A percentile compares a stretch with the other conserved stretches of the same genome.
Evolutionary conservation across 2,113 vertebrate genomes (phyloP).

Genomic region (Cnemophilus loriae): DNA sequence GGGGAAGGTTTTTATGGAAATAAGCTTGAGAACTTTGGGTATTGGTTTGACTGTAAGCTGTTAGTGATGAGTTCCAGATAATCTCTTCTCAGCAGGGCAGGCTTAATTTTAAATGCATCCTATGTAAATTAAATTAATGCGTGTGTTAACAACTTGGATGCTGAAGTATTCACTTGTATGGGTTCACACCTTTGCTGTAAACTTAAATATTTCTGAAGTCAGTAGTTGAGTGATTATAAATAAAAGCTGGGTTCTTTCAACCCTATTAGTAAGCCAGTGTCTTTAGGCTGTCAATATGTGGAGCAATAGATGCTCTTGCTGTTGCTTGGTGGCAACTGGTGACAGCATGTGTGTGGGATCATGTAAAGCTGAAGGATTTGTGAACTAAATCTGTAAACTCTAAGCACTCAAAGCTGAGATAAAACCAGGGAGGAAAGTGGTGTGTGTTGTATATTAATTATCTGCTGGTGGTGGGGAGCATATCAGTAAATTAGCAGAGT

Average conservation of each 20-base stretch:
- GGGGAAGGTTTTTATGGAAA: neutral
- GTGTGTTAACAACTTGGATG: neutral
- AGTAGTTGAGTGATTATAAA: neutral
- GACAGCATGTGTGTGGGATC: neutral
- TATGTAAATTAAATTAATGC: neutral
- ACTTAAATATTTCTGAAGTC: neutral
- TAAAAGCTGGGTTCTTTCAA: neutral
- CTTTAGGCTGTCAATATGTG: neutral
- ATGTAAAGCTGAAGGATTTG: constrained; percentile 25
- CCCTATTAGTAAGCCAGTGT: accelerated
- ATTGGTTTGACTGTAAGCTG: neutral
- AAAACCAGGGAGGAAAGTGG: neutral
- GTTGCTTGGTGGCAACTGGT: neutral
- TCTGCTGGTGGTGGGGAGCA: neutral
- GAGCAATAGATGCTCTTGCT: neutral
- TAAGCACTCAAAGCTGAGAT: neutral
- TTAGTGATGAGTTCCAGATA: neutral
- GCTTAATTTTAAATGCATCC: neutral
- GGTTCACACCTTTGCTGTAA: neutral
- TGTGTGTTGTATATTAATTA: neutral
- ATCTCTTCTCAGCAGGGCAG: neutral
- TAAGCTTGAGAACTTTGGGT: neutral
- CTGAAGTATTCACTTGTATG: neutral
- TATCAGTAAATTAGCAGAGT: neutral
- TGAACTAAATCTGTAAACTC: constrained; percentile 4